Conservation (phyloP, 2,797 vertebrate genomes). For the Vultur gryphus region DNA sequence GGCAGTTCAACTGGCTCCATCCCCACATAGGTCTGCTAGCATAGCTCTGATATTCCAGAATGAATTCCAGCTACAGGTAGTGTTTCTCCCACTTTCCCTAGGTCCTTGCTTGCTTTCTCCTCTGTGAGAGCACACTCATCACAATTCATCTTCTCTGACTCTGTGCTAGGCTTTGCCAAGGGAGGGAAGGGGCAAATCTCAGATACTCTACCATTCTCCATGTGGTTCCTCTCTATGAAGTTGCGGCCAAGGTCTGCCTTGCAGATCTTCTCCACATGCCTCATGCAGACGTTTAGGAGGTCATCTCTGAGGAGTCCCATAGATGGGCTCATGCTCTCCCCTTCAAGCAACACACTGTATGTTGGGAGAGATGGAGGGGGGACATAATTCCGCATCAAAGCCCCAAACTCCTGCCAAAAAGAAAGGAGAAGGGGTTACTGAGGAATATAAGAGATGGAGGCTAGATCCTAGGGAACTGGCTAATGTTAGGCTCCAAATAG, state of each 20-base stretch:
- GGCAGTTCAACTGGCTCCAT: background rate
- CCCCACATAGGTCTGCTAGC: background rate
- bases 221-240: conserved; percentile 79
- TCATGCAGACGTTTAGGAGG: conserved; percentile 75
- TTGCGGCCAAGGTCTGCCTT: conserved; percentile 75
- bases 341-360: conserved; percentile 77
- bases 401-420: conserved; percentile 74
- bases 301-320: conserved; percentile 77
- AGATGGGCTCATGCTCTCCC: conserved; percentile 76
- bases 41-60: background rate
- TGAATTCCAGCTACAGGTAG: background rate
- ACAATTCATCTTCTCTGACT: background rate
- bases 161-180: background rate
- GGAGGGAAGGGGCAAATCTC: background rate
- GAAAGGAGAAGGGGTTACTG: background rate
- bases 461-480: background rate
- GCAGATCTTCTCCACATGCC: conserved; percentile 78
- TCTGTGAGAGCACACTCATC: background rate
- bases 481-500: background rate
- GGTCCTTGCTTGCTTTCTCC: background rate
- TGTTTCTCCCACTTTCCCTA: background rate
- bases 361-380: conserved; percentile 77
- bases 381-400: conserved; percentile 76
- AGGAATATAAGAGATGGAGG: background rate
- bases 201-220: conserved; percentile 71